Conservation (phyloP, 2,888 invertebrate species). For the Omphaloscelis lunosa region DNA sequence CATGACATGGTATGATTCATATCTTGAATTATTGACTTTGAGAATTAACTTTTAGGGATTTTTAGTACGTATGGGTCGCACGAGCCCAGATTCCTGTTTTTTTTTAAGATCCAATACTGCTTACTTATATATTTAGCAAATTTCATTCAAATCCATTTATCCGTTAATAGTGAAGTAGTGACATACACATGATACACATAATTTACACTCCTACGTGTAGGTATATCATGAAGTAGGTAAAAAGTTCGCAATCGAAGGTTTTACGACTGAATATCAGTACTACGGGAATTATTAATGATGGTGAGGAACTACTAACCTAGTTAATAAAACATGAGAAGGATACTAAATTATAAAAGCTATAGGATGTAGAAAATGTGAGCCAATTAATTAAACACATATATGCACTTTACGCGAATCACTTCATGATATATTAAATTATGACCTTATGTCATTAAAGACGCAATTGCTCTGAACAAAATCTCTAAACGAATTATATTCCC, state of each 20-base stretch:
- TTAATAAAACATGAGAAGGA: background rate
- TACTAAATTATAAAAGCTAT: slow-evolving; percentile 1
- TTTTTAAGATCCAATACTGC: no score
- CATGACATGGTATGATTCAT: no score
- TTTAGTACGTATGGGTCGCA: no score
- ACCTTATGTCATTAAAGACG: slow-evolving; percentile 18
- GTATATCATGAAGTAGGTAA: background rate
- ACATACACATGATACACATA: no score
- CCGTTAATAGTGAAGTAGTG: no score
- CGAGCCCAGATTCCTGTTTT: no score
- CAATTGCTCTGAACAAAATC: slow-evolving; percentile 25
- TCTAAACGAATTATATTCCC: slow-evolving; percentile 50
- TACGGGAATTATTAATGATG: background rate
- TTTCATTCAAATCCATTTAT: no score
- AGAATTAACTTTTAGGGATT: no score
- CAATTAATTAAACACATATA: slow-evolving; percentile 17
- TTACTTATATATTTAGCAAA: no score
- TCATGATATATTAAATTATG: slow-evolving; percentile 42
- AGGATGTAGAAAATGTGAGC: background rate
- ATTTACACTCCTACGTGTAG: no score
- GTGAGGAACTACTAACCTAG: background rate
- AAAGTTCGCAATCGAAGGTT: no score
- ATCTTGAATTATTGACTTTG: no score
- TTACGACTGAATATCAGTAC: background rate
- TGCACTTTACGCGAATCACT: slow-evolving; percentile 33